Evolutionary conservation across 2,888 invertebrate species (phyloP).

Genomic region (Diaprepes abbreviatus): DNA sequence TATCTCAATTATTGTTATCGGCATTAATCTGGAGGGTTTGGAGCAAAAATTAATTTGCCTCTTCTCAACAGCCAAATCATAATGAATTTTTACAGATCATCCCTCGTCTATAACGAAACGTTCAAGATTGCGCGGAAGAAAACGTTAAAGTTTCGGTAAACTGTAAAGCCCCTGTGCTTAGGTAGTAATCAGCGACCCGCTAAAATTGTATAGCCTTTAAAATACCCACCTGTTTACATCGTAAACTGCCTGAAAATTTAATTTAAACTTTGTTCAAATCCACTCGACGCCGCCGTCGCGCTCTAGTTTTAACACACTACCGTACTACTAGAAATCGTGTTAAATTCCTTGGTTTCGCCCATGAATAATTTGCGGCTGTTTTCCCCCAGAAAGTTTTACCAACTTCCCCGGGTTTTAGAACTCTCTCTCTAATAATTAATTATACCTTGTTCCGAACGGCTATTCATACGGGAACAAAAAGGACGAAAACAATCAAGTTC

Average conservation of each 20-base stretch:
- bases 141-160: too few relatives aligned
- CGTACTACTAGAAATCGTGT: slow-evolving; percentile 35
- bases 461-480: slow-evolving; percentile 37
- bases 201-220: slow-evolving; percentile 8
- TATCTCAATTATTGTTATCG: too few relatives aligned
- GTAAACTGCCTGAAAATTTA: slow-evolving; percentile 34
- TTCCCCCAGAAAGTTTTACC: slow-evolving; percentile 40
- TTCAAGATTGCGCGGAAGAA: too few relatives aligned
- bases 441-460: slow-evolving; percentile 36
- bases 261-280: slow-evolving; percentile 37
- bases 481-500: slow-evolving; percentile 39
- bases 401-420: slow-evolving; percentile 24
- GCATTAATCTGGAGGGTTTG: too few relatives aligned
- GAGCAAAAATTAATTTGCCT: too few relatives aligned
- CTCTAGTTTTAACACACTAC: slow-evolving; percentile 27
- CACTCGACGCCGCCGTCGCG: slow-evolving; percentile 8
- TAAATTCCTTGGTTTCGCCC: slow-evolving; percentile 38
- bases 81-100: too few relatives aligned
- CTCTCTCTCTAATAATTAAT: slow-evolving; percentile 38
- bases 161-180: too few relatives aligned
- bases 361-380: slow-evolving; percentile 45
- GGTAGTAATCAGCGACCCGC: not conserved
- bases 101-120: too few relatives aligned
- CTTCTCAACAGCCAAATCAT: too few relatives aligned
- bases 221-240: slow-evolving; percentile 33